Base-by-base conservation (phyloP, 2,888 invertebrate species). In the Watsonalla binaria region DNA sequence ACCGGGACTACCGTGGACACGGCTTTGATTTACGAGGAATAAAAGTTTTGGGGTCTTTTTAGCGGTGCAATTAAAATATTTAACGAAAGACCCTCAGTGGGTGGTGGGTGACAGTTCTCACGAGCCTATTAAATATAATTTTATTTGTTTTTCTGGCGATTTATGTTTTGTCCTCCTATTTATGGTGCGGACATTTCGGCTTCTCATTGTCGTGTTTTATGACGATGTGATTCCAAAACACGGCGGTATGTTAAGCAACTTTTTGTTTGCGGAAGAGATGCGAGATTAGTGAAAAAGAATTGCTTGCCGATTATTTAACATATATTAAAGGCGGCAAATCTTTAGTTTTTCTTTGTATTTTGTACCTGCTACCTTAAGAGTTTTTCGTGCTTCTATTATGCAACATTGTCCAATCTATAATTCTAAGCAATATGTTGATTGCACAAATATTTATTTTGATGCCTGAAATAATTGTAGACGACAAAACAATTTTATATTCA, bases 41-140 rank as follows among this genome's bases (percentile, higher is more conserved):
- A 86, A 86, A 81, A 60, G 76, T 81, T 78, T 66, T 77, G 68
- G 84, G 82, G 74, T 78, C 80, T 80, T 87, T 86, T 87, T 85
- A 86, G 87, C 85, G 83, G 76, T 75, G 78, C 86, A 90, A 89
- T 90, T 90, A 90, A 90, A 90, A 90, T 89, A 84, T 85, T 84
- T 87, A 84, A 88, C 82, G 82, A 84, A 81, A 74, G 71, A 66
- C 74, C 73, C 90, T 59, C 90, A 85, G 90, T 90, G 89, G 90
- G 90, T 89, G 90, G 90, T 83, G 78, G 82, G 82, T 85, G 89
- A 90, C 90, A 89, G 82, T 90, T 90, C 89, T 89, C 89, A 90
- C 90, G 82, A 86, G 78, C 76, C 88, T 86, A 90, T 90, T 90
- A 90, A 86, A 86, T 79, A 86, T 88, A 82, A 88, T 90, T 90